phyloP scores from a whole-genome alignment of 2,113 vertebrate genomes.

The Drymodes brunneopygia region DNA sequence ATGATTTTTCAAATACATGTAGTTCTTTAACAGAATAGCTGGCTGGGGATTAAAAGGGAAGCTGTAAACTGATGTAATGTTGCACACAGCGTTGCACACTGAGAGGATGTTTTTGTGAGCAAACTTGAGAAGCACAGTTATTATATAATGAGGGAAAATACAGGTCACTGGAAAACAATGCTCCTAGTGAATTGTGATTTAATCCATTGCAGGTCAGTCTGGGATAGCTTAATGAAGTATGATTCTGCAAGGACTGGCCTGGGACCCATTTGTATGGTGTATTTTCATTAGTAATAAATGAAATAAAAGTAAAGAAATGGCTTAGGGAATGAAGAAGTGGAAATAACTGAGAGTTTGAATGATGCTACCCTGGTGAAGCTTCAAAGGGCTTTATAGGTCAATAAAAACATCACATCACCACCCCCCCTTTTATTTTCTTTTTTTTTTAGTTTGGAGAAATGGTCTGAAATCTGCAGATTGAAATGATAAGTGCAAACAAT shows the following conservation, averaged over 20 bases:
- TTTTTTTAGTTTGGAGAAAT: background rate
- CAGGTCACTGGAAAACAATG: background rate
- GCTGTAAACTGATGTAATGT: background rate
- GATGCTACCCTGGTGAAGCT: background rate
- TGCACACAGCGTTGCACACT: background rate
- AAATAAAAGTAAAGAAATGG: background rate
- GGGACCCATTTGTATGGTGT: background rate
- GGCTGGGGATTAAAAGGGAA: background rate
- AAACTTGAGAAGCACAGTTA: background rate
- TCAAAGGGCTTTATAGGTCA: background rate
- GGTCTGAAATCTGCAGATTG: background rate
- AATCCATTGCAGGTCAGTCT: background rate
- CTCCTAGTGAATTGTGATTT: background rate
- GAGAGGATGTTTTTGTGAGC: background rate
- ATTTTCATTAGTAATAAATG: background rate
- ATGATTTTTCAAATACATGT: background rate
- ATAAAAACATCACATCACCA: background rate
- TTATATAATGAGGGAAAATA: background rate
- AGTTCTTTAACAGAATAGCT: background rate
- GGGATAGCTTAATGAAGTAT: background rate
- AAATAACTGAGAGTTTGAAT: background rate
- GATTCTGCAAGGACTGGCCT: background rate
- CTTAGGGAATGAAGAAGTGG: background rate
- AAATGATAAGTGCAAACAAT: background rate
- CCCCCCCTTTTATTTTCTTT: background rate